A percentile compares a stretch with the other conserved stretches of the same genome.
phyloP scores from a whole-genome alignment of 23 tunicate genomes.

The Styela clava region DNA sequence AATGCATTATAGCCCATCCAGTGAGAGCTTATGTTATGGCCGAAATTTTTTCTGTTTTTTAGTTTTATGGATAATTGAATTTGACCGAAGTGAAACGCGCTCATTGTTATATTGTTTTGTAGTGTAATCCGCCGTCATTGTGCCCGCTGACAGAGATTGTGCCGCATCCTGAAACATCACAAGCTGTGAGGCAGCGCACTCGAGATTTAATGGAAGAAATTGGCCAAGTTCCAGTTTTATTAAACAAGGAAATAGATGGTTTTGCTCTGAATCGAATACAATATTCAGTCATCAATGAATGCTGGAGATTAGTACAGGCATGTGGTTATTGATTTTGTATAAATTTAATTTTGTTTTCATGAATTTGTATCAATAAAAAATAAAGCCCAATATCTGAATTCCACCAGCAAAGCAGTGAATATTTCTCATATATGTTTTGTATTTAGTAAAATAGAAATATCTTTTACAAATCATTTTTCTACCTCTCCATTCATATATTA shows the following conservation, averaged over 20 bases:
- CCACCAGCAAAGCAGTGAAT: neutral
- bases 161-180: constrained; percentile 78
- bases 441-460: neutral
- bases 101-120: neutral
- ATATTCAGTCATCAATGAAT: constrained; percentile 83
- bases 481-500: too few relatives aligned
- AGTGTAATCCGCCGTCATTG: constrained; percentile 89
- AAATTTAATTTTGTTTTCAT: neutral
- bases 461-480: too few relatives aligned
- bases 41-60: too few relatives aligned
- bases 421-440: neutral
- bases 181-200: constrained; percentile 31
- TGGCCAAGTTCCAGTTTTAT: constrained; percentile 77
- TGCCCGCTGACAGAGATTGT: constrained; percentile 91
- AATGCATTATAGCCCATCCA: constrained; percentile 92
- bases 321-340: too few relatives aligned
- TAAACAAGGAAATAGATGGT: constrained; percentile 86
- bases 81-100: too few relatives aligned
- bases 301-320: constrained; percentile 80
- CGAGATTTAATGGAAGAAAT: constrained; percentile 62
- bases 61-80: too few relatives aligned
- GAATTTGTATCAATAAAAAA: neutral
- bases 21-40: constrained; percentile 9
- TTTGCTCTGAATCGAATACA: constrained; percentile 87
- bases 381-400: neutral